A percentile compares a stretch with the other conserved stretches of the same genome.
Conservation (phyloP, 2,113 vertebrate genomes). For the Peromyscus californicus region DNA sequence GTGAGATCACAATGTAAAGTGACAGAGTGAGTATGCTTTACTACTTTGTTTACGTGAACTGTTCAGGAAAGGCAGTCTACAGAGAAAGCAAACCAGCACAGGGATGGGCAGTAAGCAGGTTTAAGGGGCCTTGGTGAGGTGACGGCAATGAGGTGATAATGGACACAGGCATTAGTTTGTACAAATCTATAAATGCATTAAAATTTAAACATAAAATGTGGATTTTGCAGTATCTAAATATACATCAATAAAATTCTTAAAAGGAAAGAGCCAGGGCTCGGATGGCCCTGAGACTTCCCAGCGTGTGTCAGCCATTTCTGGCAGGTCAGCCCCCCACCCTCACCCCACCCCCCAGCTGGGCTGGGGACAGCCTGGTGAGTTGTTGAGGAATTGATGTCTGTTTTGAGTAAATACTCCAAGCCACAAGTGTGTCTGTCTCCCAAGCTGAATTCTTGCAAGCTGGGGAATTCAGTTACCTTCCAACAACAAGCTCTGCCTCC, state of each 20-base stretch:
- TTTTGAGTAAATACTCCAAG: background rate
- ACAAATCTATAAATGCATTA: background rate
- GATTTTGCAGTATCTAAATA: background rate
- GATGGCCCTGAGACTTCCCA: background rate
- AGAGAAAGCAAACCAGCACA: accelerated
- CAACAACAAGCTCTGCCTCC: background rate
- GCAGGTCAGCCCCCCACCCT: background rate
- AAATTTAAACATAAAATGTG: background rate
- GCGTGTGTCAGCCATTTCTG: background rate
- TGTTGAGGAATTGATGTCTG: background rate
- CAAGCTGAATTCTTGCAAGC: background rate
- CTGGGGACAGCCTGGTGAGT: background rate
- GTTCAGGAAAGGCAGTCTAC: background rate
- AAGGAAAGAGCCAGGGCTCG: background rate
- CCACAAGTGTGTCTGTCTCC: background rate
- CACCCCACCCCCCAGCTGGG: no score
- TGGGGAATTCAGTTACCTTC: background rate
- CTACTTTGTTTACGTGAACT: background rate
- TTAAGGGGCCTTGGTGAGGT: no score
- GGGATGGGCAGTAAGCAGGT: no score
- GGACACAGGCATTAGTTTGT: no score
- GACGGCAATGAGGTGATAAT: no score
- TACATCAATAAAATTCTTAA: background rate
- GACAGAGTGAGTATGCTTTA: no score
- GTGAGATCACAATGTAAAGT: background rate